Evolutionary conservation across 2,797 vertebrate genomes (phyloP), one percentile per base, ranked within the genome.

Genomic region (Tragelaphus oryx): DNA sequence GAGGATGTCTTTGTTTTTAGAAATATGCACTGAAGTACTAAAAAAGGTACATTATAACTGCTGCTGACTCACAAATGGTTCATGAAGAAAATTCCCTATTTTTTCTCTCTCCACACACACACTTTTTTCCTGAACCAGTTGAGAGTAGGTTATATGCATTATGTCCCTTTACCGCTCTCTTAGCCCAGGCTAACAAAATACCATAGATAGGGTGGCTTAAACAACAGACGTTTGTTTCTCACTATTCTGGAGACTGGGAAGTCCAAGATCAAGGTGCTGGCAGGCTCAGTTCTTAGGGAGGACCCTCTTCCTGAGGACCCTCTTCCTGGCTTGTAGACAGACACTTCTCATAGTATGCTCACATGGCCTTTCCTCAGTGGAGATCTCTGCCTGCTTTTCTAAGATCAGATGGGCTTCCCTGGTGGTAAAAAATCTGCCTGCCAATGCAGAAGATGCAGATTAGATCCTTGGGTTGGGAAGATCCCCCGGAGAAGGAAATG

Each of bases 1-100:
- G 46, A 91, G 37, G 30, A 52, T 57, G n/a, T 76, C 14, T 33
- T 87, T 87, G 46, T 86, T 91, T 95, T 89, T 74, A 94, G 90
- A 87, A 86, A 18, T 76, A 81, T 1, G n/a, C 22, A 37, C 30
- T 83, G n/a, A 87, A 48, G 4, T 71, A 89, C 81, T 84, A 92
- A 82, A 57, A 60, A 9, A 94, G 17, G 6, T 55, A 22, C 24
- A 59, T 90, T 17, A 13, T 86, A 65, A 59, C 17, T 80, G 10
- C 44, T 68, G 7, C 26, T 79, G 52, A 65, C 30, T 91, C 60
- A 84, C 41, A 84, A 8, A 65, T 80, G 30, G 17, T 89, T 79
- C 18, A 20, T 86, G 41, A 74, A 87, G 65, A 88, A 84, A 88
- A 52, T 57, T 65, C 46, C 37, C 17, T 20, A 28, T 37, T 86